These are phyloP conservation scores for Leptocoma aspasia DNA, from an alignment of 2,113 vertebrate species.

Conservation along the genomic window DNA sequence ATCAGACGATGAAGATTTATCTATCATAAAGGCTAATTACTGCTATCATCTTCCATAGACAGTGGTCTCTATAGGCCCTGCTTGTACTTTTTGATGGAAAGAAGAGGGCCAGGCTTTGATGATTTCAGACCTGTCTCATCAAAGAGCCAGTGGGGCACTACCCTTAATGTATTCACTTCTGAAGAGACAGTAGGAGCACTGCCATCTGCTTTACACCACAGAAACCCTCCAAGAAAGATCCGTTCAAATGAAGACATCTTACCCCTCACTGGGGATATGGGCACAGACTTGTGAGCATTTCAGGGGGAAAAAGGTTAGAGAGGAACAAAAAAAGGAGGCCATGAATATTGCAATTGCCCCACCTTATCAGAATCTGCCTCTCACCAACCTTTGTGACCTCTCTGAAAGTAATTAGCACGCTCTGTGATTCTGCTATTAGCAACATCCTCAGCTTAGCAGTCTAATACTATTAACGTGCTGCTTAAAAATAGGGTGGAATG, in stretches of 20 bases:
- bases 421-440: background rate
- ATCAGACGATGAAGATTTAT: slow-evolving; percentile 60
- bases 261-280: background rate
- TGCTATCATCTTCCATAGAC: slow-evolving; percentile 14
- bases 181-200: slow-evolving; percentile 1
- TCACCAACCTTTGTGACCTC: background rate
- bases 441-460: background rate
- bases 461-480: background rate
- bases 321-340: background rate
- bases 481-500: background rate
- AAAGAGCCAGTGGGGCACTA: slow-evolving; percentile 47
- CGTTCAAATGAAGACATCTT: background rate
- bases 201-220: slow-evolving; percentile 34
- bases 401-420: background rate
- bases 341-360: background rate
- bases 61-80: slow-evolving; percentile 19
- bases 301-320: background rate
- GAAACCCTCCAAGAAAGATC: background rate
- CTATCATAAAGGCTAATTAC: slow-evolving; percentile 59
- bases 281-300: background rate
- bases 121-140: slow-evolving; percentile 53
- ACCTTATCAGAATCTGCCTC: background rate
- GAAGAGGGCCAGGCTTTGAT: slow-evolving; percentile 54
- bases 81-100: slow-evolving; percentile 37
- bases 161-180: slow-evolving; percentile 35